A percentile compares a stretch with the other conserved stretches of the same genome.
Conservation (phyloP, 1,140 invertebrate genomes). For the Drosophila burlai region DNA sequence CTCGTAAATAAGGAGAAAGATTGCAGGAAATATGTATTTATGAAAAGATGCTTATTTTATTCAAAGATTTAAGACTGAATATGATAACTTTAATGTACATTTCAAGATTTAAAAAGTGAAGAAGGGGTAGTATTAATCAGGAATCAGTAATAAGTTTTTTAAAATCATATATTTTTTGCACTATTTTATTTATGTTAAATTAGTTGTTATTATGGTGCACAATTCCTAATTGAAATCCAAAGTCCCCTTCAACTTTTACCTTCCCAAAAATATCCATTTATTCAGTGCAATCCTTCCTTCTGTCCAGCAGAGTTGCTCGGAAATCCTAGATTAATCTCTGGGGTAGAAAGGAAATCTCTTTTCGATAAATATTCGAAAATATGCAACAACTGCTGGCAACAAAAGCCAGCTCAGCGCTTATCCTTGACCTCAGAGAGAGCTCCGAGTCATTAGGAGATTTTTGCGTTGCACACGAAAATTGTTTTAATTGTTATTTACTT, state of each 20-base stretch:
- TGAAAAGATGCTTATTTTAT: slow-evolving; percentile 4
- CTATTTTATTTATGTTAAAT: too few relatives aligned
- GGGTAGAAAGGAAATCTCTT: slow-evolving; percentile 18
- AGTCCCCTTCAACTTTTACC: background rate
- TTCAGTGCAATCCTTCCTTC: slow-evolving; percentile 1
- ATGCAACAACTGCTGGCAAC: slow-evolving; percentile 52
- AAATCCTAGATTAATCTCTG: slow-evolving; percentile 31
- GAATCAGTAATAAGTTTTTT: too few relatives aligned
- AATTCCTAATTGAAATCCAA: slow-evolving; percentile 11
- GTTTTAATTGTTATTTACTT: slow-evolving; percentile 80
- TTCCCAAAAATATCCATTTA: slow-evolving; percentile 10
- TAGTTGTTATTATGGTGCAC: too few relatives aligned
- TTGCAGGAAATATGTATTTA: slow-evolving; percentile 1
- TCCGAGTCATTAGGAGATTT: slow-evolving; percentile 71
- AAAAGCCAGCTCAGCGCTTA: slow-evolving; percentile 53
- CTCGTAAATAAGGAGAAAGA: slow-evolving; percentile 28
- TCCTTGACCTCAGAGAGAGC: slow-evolving; percentile 69
- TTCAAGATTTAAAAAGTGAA: background rate
- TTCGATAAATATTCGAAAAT: slow-evolving; percentile 66
- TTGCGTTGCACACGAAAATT: slow-evolving; percentile 63
- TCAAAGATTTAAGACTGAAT: background rate
- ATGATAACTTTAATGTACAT: background rate
- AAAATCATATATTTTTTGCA: background rate
- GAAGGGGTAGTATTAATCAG: too few relatives aligned
- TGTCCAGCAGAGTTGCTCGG: background rate